phyloP scores from a whole-genome alignment of 2,113 vertebrate species.

The Leuciscus idus region DNA sequence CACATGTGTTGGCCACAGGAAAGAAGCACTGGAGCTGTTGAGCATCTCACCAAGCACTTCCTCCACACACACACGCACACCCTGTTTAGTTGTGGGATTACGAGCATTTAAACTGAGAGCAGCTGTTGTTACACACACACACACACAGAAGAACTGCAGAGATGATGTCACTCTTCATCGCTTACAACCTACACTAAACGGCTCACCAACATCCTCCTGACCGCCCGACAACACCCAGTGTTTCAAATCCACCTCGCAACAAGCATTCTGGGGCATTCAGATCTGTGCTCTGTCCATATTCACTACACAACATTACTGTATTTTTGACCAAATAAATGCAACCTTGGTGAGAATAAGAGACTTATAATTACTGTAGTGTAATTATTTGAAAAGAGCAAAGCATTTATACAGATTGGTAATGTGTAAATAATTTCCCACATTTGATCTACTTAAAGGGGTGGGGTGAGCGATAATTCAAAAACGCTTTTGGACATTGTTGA shows the following conservation, averaged over 20 bases:
- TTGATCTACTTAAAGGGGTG: too few relatives aligned
- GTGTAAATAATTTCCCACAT: too few relatives aligned
- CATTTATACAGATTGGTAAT: too few relatives aligned
- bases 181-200: slow-evolving; percentile 6
- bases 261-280: background rate
- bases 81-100: slow-evolving; percentile 27
- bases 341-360: too few relatives aligned
- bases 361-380: too few relatives aligned
- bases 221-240: background rate
- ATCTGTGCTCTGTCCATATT: background rate
- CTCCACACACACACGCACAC: slow-evolving; percentile 42
- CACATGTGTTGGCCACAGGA: slow-evolving; percentile 61
- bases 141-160: slow-evolving; percentile 2
- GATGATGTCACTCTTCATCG: slow-evolving; percentile 34
- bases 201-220: slow-evolving; percentile 17
- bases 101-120: slow-evolving; percentile 5
- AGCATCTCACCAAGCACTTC: slow-evolving; percentile 31
- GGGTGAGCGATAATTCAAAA: too few relatives aligned
- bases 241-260: background rate
- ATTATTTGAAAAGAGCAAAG: too few relatives aligned
- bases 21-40: slow-evolving; percentile 36
- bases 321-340: too few relatives aligned
- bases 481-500: too few relatives aligned
- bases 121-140: slow-evolving; percentile 17
- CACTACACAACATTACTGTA: background rate